A percentile compares a stretch with the other conserved stretches of the same genome.
phyloP scores from a whole-genome alignment of 2,797 vertebrate genomes.

The Acipenser oxyrinchus region DNA sequence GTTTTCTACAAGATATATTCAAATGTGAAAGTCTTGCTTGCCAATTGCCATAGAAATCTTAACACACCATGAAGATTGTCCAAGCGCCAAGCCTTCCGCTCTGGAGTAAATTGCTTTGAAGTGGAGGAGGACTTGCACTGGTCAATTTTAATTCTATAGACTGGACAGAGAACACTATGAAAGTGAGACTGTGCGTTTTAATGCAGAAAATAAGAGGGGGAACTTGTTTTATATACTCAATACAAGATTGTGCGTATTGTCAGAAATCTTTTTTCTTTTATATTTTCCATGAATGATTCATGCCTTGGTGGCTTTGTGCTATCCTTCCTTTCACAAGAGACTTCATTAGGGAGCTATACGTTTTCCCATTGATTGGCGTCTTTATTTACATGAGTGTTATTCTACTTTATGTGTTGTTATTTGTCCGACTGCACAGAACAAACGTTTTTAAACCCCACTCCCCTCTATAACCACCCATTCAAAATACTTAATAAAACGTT shows the following conservation, averaged over 20 bases:
- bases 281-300: constrained; percentile 94
- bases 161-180: constrained; percentile 73
- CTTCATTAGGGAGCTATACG: constrained; percentile 77
- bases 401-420: constrained; percentile 55
- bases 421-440: constrained; percentile 55
- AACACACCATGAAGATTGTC: constrained; percentile 88
- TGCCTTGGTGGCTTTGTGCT: constrained; percentile 73
- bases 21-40: constrained; percentile 72
- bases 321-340: constrained; percentile 70
- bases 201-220: constrained; percentile 81
- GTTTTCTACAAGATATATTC: constrained; percentile 72
- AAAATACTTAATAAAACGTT: too few species aligned
- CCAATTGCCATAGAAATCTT: constrained; percentile 88
- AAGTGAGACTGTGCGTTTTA: constrained; percentile 70
- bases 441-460: constrained; percentile 21
- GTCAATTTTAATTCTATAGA: constrained; percentile 83
- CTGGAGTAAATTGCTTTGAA: constrained; percentile 83
- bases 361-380: constrained; percentile 70
- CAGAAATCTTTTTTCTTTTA: constrained; percentile 85
- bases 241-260: constrained; percentile 85
- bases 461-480: not conserved
- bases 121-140: constrained; percentile 77
- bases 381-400: constrained; percentile 63
- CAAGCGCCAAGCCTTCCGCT: constrained; percentile 78
- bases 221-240: constrained; percentile 82